Evolutionary conservation across 2,888 invertebrate species (phyloP).

Genomic region (Buathra laborator): DNA sequence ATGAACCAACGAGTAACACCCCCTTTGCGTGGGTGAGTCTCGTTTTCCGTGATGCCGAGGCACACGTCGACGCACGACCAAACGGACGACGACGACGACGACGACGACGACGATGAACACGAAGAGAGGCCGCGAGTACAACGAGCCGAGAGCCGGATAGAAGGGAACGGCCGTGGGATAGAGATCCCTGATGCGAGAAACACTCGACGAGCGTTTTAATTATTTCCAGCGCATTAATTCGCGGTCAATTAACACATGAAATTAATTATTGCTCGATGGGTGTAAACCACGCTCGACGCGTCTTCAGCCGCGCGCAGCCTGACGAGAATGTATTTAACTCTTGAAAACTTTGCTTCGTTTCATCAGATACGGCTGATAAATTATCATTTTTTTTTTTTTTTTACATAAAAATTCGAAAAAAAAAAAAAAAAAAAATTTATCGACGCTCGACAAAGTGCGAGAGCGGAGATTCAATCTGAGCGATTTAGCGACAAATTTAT

Average conservation of each 20-base stretch:
- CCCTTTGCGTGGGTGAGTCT: slow-evolving; percentile 66
- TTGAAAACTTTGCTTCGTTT: background rate
- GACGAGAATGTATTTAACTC: background rate
- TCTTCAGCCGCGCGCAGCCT: background rate
- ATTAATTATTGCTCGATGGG: slow-evolving; percentile 39
- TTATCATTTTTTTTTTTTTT: background rate
- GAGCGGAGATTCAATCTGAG: background rate
- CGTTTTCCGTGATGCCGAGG: slow-evolving; percentile 56
- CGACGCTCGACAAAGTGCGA: background rate
- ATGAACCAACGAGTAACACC: slow-evolving; percentile 20
- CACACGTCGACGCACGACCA: slow-evolving; percentile 43
- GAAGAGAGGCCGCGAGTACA: background rate
- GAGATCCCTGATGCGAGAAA: slow-evolving; percentile 20
- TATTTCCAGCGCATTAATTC: slow-evolving; percentile 37
- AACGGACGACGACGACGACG: background rate
- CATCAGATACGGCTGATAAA: background rate
- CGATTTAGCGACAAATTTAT: slow-evolving; percentile 26
- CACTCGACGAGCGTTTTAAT: slow-evolving; percentile 35
- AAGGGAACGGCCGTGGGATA: slow-evolving; percentile 12
- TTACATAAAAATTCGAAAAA: background rate
- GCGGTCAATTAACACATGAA: slow-evolving; percentile 40
- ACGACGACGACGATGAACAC: background rate
- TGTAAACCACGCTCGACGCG: slow-evolving; percentile 18
- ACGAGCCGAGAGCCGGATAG: background rate
- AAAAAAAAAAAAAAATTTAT: background rate